These are phyloP conservation scores for Hyphantria cunea DNA, from an alignment of 1,140 invertebrate genomes.

Conservation along the genomic window DNA sequence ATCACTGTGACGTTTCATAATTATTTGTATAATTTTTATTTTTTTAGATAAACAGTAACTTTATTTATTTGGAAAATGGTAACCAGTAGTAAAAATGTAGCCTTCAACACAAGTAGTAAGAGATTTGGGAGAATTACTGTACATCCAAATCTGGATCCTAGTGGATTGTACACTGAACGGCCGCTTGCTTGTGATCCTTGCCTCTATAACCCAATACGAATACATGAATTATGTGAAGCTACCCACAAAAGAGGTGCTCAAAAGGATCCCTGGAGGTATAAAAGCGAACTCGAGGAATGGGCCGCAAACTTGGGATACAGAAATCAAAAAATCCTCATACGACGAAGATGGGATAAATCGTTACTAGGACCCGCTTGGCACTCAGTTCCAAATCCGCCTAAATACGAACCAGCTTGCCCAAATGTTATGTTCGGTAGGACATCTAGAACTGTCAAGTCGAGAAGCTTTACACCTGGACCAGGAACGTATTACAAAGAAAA, in stretches of 20 bases:
- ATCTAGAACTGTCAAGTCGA: slow-evolving; percentile 40
- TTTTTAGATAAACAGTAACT: too few species aligned
- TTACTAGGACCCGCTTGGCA: slow-evolving; percentile 70
- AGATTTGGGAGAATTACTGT: slow-evolving; percentile 60
- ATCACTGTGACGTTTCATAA: too few species aligned
- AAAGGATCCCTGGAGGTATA: slow-evolving; percentile 66
- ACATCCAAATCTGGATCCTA: slow-evolving; percentile 65
- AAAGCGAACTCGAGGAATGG: slow-evolving; percentile 69
- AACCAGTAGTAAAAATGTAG: not conserved
- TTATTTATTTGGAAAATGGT: slow-evolving; percentile 16
- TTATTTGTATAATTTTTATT: too few species aligned
- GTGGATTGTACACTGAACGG: slow-evolving; percentile 52
- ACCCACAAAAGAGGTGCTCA: slow-evolving; percentile 43
- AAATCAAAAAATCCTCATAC: slow-evolving; percentile 61
- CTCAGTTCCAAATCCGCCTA: slow-evolving; percentile 32
- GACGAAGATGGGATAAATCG: slow-evolving; percentile 49
- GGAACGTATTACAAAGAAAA: slow-evolving; percentile 58
- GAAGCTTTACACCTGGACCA: slow-evolving; percentile 50
- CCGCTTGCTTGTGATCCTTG: slow-evolving; percentile 61
- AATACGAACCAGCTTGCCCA: slow-evolving; percentile 55
- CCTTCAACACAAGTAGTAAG: slow-evolving; percentile 34
- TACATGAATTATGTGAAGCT: slow-evolving; percentile 49
- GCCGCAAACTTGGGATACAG: slow-evolving; percentile 69
- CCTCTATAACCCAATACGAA: slow-evolving; percentile 54
- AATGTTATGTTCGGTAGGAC: slow-evolving; percentile 66